Base-by-base conservation (phyloP, 2,797 vertebrate genomes). In the Cynopterus sphinx region DNA sequence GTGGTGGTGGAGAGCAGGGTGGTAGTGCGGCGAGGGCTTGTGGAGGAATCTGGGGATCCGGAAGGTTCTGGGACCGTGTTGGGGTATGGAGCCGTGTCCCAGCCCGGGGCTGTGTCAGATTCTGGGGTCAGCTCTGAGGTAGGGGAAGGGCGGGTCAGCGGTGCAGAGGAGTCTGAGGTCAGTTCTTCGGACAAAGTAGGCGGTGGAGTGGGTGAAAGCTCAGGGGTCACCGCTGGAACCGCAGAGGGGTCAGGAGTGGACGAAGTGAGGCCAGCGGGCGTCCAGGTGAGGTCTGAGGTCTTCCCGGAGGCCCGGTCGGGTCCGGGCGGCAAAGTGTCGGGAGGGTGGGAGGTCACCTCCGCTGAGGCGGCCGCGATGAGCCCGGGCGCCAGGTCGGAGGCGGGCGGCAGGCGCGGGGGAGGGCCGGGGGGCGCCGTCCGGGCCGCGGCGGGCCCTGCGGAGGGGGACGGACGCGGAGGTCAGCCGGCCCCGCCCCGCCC, bases 401-500 rank as follows among this genome's bases (percentile, higher is more conserved):
- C 91, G 67, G 7, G 81, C 19, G 12, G 39, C 2, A 85, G 73
- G 28, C 12, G 67, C 0, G 39, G 51, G 55, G 65, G 63, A 6
- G 28, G 26, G 6, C 21, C 28, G 26, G 63, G 33, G 13, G 90
- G 5, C 2, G 33, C 55, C 1, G 83, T 57, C 79, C 49, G 28
- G n/a, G 59, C 21, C 3, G 24, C n/a, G 0, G 83, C n/a, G 71
- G 92, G n/a, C n/a, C n/a, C n/a, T n/a, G n/a, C n/a, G n/a, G n/a
- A n/a, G n/a, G n/a, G n/a, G n/a, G n/a, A n/a, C 36, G 7, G 68
- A 46, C 7, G 2, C 3, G n/a, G 82, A 95, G 87, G 95, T 97
- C 96, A 97, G 79, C 2, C 57, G 12, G 74, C 75, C 74, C 97
- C 78, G 49, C 79, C 93, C n/a, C n/a, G 33, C 33, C 65, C 24